Evolutionary conservation across 35 echinoderm and acorn worm genomes (phyloP).

Genomic region (Apostichopus californicus): DNA sequence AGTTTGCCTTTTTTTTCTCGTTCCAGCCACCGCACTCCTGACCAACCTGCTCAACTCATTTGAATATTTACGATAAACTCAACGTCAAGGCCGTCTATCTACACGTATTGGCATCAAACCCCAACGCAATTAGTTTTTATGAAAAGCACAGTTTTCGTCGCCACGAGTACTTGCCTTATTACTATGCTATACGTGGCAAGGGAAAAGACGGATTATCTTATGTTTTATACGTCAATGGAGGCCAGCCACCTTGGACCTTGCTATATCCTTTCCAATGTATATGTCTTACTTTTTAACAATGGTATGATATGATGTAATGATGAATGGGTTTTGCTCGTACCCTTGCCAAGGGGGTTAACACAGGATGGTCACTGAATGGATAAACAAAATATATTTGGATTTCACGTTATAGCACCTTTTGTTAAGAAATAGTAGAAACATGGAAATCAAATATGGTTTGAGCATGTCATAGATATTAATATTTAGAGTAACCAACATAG

Average conservation of each 20-base stretch:
- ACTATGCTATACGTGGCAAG: conserved; percentile 85
- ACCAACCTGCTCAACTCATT: conserved; percentile 76
- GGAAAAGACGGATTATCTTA: conserved; percentile 91
- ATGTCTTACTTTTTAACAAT: too few relatives aligned
- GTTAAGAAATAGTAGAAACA: too few relatives aligned
- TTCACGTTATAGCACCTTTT: too few relatives aligned
- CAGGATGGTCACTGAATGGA: too few relatives aligned
- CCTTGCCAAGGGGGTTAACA: too few relatives aligned
- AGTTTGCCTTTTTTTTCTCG: background rate
- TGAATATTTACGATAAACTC: conserved; percentile 57
- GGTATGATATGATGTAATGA: too few relatives aligned
- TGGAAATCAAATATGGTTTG: too few relatives aligned
- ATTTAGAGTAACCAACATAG: too few relatives aligned
- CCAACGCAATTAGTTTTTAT: conserved; percentile 90
- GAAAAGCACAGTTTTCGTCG: conserved; percentile 87
- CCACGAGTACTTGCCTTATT: conserved; percentile 85
- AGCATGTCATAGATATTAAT: too few relatives aligned
- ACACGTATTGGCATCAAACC: conserved; percentile 92
- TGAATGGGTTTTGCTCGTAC: too few relatives aligned
- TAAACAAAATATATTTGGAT: too few relatives aligned
- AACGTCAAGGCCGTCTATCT: conserved; percentile 91
- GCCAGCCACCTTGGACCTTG: conserved; percentile 93
- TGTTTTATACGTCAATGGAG: conserved; percentile 92
- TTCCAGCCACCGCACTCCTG: conserved; percentile 87
- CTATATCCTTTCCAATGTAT: conserved; percentile 91